phyloP scores from a whole-genome alignment of 2,113 vertebrate genomes.

The Acinonyx jubatus region DNA sequence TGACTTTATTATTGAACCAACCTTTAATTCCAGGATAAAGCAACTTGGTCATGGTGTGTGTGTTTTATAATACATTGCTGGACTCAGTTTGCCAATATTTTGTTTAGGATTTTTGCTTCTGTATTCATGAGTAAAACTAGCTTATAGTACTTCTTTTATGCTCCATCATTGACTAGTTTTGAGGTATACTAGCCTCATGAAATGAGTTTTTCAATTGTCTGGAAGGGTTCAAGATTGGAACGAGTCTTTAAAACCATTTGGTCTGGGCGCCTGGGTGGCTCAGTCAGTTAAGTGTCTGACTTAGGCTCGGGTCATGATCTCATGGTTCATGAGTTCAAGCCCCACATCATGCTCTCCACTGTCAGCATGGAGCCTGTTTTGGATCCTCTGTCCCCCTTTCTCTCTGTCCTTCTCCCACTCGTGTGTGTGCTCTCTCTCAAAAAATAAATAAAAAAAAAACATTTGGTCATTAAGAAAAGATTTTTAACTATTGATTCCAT shows the following conservation, averaged over 20 bases:
- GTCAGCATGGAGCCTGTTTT: neutral
- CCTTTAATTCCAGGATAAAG: conserved; percentile 11
- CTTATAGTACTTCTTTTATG: neutral
- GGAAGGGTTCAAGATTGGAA: neutral
- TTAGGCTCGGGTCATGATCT: neutral
- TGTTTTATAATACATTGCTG: neutral
- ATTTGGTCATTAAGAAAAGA: neutral
- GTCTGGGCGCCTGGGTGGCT: neutral
- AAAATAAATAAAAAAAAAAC: neutral
- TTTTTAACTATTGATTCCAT: neutral
- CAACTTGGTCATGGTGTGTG: neutral
- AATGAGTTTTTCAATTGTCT: neutral
- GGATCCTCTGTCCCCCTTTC: neutral
- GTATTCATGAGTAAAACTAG: neutral
- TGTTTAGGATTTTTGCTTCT: neutral
- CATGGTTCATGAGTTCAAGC: neutral
- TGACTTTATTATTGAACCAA: neutral
- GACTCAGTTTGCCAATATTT: neutral
- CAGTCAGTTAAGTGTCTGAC: neutral
- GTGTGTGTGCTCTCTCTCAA: neutral
- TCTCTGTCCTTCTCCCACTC: neutral
- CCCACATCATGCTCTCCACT: neutral
- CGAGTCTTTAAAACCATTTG: neutral
- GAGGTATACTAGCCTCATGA: neutral
- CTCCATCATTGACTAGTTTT: neutral